Base-by-base conservation (phyloP, 2,888 invertebrate genomes). In the Agrotis ipsilon region DNA sequence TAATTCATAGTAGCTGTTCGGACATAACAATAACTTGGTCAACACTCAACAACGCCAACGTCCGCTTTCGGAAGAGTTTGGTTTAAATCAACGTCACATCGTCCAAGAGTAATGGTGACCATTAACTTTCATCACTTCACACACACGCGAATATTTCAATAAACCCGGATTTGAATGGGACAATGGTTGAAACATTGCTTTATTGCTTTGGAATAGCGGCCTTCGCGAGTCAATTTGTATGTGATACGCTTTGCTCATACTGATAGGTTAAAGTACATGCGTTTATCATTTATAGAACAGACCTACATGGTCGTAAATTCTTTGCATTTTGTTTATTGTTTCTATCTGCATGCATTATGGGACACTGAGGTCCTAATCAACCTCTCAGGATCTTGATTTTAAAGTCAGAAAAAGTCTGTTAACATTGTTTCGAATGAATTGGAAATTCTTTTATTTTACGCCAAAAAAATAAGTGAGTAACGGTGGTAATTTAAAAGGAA, bases 81-180 rank as follows among this genome's bases (percentile, higher is more conserved):
- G 63, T 67, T 84, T 79, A 84, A 81, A 84, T 84, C 84, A 85
- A 83, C 67, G 78, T 75, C 78, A 71, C 71, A 58, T 61, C 66
- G 67, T 59, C 65, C 67, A 78, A 74, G 83, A 85, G 62, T 85
- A 81, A 85, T 76, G 74, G 72, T 59, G 51, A 63, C 72, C 75
- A 85, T 83, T 79, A 83, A 83, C 74, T 81, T 83, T 85, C 86
- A 81, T 81, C 81, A 83, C 78, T 84, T 81, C 81, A 76, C 81
- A 83, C 80, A 83, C 78, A 73, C 71, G 75, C 68, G 68, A 73
- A 85, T 83, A 82, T 84, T 82, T 75, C 79, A 82, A 82, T 84
- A 84, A 60, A 82, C 72, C 72, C 75, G 72, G 82, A 78, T 78
- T 81, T 66, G 65, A 66, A 66, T 81, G 61, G 61, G 81, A 78